Evolutionary conservation across 2,113 vertebrate genomes (phyloP), one percentile per base, ranked within the genome.

Genomic region (Aepyceros melampus): DNA sequence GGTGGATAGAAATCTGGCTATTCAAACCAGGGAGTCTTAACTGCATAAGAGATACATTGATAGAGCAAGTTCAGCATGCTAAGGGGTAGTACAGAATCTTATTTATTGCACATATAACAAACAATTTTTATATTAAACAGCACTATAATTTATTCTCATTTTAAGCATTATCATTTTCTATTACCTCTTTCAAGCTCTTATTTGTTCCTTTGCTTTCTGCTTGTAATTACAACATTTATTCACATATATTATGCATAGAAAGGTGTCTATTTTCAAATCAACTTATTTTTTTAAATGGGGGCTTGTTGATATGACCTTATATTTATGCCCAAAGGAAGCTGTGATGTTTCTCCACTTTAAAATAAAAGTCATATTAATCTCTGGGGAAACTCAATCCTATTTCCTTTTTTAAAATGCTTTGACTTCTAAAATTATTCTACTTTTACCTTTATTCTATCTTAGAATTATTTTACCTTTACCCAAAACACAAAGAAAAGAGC

Each of bases 331-430:
- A 90, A 89, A 93, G 27, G 33, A 94, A 1, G 9, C 14, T 43
- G 2, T 81, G 64, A 55, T 67, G 17, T 74, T 93, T 86, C 74
- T 89, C 23, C 2, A 43, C 7, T 87, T 96, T 87, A 78, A 91
- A 97, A 96, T 96, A 89, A 96, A 97, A 95, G 14, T 17, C 7
- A n/a, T 55, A 76, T 74, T 83, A 67, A 71, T 89, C 23, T 95
- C 36, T 55, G 3, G 21, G 13, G 21, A 88, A 86, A 88, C 15
- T 45, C 13, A 76, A 51, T 95, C 36, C 6, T 96, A 49, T 79
- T 87, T 86, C 14, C 14, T 92, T 94, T 93, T 55, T 71, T 29
- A 64, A 86, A 87, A 79, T 95, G 7, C 15, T 84, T 51, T 78
- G 31, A 71, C 58, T 10, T 94, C 2, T 71, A 36, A 36, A 36